Evolutionary conservation across 2,797 vertebrate genomes (phyloP).

Genomic region (Amphiprion clarkii): DNA sequence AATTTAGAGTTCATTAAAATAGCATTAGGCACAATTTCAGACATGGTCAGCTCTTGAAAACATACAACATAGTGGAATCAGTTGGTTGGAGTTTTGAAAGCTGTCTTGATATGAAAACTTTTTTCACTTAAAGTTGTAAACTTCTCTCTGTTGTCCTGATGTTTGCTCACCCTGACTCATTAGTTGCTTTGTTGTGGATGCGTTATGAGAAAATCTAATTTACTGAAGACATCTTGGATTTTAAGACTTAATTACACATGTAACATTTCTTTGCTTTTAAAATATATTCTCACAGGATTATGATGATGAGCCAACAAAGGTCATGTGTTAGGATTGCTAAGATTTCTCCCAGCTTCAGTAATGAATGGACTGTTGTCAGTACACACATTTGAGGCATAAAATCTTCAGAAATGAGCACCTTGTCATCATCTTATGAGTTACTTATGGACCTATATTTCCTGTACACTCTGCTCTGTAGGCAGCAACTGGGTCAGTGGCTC

Average conservation of each 20-base stretch:
- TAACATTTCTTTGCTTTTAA: constrained; percentile 20
- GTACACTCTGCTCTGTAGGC: too few species aligned
- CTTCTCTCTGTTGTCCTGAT: background rate
- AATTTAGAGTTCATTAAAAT: too few species aligned
- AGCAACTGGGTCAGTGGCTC: background rate
- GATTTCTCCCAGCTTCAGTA: background rate
- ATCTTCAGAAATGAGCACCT: background rate
- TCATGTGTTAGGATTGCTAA: constrained; percentile 22
- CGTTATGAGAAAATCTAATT: constrained; percentile 7
- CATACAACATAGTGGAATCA: background rate
- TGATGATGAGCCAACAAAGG: constrained; percentile 29
- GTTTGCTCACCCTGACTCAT: constrained; percentile 12
- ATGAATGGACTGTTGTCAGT: background rate
- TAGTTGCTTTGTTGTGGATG: constrained; percentile 21
- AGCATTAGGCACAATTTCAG: too few species aligned
- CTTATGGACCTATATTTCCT: background rate
- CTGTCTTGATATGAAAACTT: too few species aligned
- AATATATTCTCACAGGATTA: constrained; percentile 16
- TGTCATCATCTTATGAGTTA: background rate
- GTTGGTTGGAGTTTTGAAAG: too few species aligned
- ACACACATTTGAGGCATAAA: background rate
- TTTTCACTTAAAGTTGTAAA: background rate
- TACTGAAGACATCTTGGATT: constrained; percentile 13
- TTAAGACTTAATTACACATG: constrained; percentile 33
- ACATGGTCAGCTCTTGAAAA: background rate